phyloP scores from a whole-genome alignment of 1,140 invertebrate species.

The Cyclargus thomasi region DNA sequence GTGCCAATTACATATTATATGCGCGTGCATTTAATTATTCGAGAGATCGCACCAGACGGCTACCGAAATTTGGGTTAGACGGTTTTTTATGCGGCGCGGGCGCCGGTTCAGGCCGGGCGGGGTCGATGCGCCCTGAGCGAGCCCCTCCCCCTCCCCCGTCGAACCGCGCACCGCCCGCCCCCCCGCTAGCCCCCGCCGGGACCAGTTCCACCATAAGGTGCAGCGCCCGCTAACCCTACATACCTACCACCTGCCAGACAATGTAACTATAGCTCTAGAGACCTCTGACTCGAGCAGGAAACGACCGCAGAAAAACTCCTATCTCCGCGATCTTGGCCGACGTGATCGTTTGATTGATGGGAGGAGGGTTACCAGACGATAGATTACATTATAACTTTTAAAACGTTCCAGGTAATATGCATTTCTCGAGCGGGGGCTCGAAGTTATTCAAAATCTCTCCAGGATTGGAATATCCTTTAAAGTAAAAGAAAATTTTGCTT shows the following conservation, averaged over 20 bases:
- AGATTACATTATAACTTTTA: background rate
- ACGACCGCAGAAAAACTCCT: conserved; percentile 23
- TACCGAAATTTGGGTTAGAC: conserved; percentile 69
- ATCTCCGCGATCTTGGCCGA: conserved; percentile 12
- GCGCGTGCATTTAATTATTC: background rate
- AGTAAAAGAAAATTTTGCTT: too few species aligned
- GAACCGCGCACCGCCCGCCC: conserved; percentile 29
- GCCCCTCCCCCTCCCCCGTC: conserved; percentile 21
- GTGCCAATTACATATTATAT: conserved; percentile 37
- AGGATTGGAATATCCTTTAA: too few species aligned
- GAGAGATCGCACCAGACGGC: conserved; percentile 55
- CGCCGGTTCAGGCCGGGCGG: conserved; percentile 48
- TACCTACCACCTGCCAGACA: conserved; percentile 70
- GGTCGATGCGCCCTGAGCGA: conserved; percentile 59
- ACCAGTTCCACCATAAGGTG: conserved; percentile 68
- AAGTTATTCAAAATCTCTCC: too few species aligned
- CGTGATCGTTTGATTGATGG: conserved; percentile 22
- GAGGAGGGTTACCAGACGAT: background rate
- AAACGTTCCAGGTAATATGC: background rate
- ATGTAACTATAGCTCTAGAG: conserved; percentile 37
- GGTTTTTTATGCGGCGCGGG: conserved; percentile 57
- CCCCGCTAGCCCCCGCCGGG: conserved; percentile 37
- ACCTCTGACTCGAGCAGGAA: conserved; percentile 38
- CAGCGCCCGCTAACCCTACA: conserved; percentile 61
- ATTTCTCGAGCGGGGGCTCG: background rate